Evolutionary conservation across 1,140 invertebrate species (phyloP).

Genomic region (Drosophila persimilis): DNA sequence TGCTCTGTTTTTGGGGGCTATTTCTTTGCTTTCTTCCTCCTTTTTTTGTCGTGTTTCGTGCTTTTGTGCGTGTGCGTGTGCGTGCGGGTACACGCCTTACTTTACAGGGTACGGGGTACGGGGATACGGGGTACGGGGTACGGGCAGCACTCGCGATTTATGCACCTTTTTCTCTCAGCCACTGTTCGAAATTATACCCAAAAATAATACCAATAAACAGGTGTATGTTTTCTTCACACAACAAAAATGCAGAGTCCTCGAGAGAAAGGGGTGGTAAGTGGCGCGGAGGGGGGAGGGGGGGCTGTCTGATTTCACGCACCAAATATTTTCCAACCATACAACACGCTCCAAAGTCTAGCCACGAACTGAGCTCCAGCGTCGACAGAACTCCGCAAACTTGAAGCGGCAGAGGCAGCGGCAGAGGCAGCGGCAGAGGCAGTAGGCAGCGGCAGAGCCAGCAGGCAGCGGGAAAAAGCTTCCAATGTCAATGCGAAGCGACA

Average conservation of each 20-base stretch:
- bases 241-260: too few species aligned
- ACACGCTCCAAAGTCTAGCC: constrained; percentile 79
- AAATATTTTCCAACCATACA: constrained; percentile 64
- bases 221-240: too few species aligned
- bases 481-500: constrained; percentile 54
- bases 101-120: constrained; percentile 29
- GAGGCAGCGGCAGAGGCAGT: too few species aligned
- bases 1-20: constrained; percentile 9
- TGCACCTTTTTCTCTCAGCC: constrained; percentile 17
- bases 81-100: constrained; percentile 64
- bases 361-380: constrained; percentile 67
- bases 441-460: too few species aligned
- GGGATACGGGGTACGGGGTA: constrained; percentile 16
- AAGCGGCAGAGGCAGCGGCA: constrained; percentile 1
- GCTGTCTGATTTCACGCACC: constrained; percentile 56
- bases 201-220: too few species aligned
- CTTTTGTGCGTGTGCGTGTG: constrained; percentile 15
- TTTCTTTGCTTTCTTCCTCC: constrained; percentile 22
- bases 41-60: constrained; percentile 8
- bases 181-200: constrained; percentile 26
- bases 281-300: constrained; percentile 5
- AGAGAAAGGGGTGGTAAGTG: too few species aligned
- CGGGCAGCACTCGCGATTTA: constrained; percentile 14
- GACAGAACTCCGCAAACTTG: constrained; percentile 45
- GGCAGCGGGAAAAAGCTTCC: constrained; percentile 43